Base-by-base conservation (phyloP, 2,113 vertebrate species). In the Corythornis cristatus region DNA sequence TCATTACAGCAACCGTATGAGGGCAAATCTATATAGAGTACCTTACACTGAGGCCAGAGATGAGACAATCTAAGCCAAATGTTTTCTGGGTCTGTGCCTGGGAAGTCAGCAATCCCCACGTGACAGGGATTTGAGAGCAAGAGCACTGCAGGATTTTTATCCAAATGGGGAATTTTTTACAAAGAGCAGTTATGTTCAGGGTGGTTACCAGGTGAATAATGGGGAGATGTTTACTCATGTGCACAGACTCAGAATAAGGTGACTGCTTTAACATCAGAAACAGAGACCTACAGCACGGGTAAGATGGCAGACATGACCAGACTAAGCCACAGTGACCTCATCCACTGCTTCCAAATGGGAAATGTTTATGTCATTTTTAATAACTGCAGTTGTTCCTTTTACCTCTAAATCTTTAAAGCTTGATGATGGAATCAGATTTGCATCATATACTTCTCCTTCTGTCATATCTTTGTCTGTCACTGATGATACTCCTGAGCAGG, bases 21-120 rank as follows among this genome's bases (percentile, higher is more conserved):
- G 28, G 53, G 15, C 33, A 74, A 80, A 86, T 61, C 64, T 62
- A 2, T 66, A 70, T 66, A 21, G 46, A 88, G 70, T 15, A 42
- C 18, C 33, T 57, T 28, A 7, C 0, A 0, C 31, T 72, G 15
- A n/a, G 46, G 64, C 46, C 3, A 5, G 17, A 57, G 54, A n/a
- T 31, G n/a, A 82, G 73, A 53, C 22, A 18, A 4, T 17, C 17
- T 28, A 54, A 64, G 43, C 33, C 53, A 35, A 43, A 40, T 56
- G 7, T 64, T 80, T 26, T 18, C 51, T 15, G 1, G 0, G 7
- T 58, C 17, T 66, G 33, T 2, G 4, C 23, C 16, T 15, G 11
- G 50, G 70, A 73, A 84, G 20, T 54, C 10, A 51, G 37, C 45
- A 45, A 8, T 28, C 21, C 43, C 18, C 1, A 0, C 35, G 56